Evolutionary conservation across 2,797 vertebrate species (phyloP).

Genomic region (Lagocephalus sceleratus): DNA sequence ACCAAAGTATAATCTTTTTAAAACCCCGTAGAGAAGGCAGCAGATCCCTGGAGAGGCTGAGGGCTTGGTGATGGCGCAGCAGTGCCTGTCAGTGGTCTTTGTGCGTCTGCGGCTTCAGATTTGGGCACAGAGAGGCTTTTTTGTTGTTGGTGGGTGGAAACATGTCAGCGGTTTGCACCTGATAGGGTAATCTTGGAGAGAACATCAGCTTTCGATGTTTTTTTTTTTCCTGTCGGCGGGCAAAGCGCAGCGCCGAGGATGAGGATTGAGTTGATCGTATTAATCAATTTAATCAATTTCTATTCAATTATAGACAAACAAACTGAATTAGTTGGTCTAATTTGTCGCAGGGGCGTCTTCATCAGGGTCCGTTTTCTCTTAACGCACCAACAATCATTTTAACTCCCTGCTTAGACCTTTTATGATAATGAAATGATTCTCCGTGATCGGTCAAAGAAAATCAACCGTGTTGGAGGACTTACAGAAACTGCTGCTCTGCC

Average conservation of each 20-base stretch:
- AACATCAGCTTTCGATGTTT: constrained; percentile 60
- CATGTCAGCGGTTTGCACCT: constrained; percentile 84
- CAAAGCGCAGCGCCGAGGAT: constrained; percentile 39
- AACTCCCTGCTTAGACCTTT: too few species aligned
- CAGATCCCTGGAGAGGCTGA: constrained; percentile 52
- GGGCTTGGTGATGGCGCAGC: constrained; percentile 61
- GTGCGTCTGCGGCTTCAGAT: constrained; percentile 74
- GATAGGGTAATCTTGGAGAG: constrained; percentile 79
- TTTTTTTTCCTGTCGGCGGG: constrained; percentile 28
- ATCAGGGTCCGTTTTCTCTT: too few species aligned
- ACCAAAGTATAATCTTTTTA: not conserved
- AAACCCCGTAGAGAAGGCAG: constrained; percentile 38
- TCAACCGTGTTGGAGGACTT: not conserved
- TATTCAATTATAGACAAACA: too few species aligned
- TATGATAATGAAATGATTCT: not conserved
- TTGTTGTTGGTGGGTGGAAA: constrained; percentile 83
- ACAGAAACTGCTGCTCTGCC: constrained; percentile 31
- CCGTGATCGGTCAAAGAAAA: too few species aligned
- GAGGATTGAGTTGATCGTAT: constrained; percentile 7
- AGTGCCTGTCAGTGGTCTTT: constrained; percentile 72
- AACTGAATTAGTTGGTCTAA: not conserved
- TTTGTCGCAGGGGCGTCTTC: too few species aligned
- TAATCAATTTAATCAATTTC: too few species aligned
- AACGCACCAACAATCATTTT: too few species aligned
- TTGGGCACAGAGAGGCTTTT: constrained; percentile 78